Evolutionary conservation across 2,888 invertebrate species (phyloP).

Genomic region (Caradrina kadenii): DNA sequence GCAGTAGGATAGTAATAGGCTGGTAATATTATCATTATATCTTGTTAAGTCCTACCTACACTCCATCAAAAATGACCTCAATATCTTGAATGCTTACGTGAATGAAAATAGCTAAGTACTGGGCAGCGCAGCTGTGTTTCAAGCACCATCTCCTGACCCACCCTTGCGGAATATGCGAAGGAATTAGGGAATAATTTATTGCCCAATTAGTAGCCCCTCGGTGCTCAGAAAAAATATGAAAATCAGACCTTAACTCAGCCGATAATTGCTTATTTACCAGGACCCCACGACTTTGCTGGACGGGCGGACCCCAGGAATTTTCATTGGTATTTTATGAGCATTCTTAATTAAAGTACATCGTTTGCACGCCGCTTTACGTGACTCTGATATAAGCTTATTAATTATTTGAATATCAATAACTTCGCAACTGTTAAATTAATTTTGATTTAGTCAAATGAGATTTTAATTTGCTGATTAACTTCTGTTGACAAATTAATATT

Average conservation of each 20-base stretch:
- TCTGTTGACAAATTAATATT: constrained; percentile 53
- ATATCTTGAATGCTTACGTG: constrained; percentile 27
- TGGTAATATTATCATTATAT: too few relatives aligned
- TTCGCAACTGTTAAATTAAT: constrained; percentile 50
- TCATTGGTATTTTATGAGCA: constrained; percentile 64
- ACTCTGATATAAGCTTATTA: constrained; percentile 47
- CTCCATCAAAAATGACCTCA: constrained; percentile 11
- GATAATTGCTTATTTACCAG: constrained; percentile 83
- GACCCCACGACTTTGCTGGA: constrained; percentile 51
- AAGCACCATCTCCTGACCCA: constrained; percentile 66
- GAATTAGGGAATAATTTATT: constrained; percentile 80
- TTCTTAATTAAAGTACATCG: constrained; percentile 65
- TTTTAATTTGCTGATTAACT: constrained; percentile 54
- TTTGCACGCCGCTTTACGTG: constrained; percentile 34
- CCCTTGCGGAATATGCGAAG: constrained; percentile 70
- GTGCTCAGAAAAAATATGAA: constrained; percentile 74
- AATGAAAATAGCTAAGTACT: constrained; percentile 25
- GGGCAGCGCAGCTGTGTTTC: constrained; percentile 66
- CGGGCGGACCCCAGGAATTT: constrained; percentile 64
- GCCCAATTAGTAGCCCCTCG: constrained; percentile 77
- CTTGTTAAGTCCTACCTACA: background rate
- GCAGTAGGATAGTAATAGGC: too few relatives aligned
- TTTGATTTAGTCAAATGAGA: constrained; percentile 50
- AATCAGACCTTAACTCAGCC: constrained; percentile 74
- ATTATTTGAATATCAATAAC: constrained; percentile 47